A percentile compares a stretch with the other conserved stretches of the same genome.
phyloP scores from a whole-genome alignment of 2,888 invertebrate genomes.

The Diaperis boleti region DNA sequence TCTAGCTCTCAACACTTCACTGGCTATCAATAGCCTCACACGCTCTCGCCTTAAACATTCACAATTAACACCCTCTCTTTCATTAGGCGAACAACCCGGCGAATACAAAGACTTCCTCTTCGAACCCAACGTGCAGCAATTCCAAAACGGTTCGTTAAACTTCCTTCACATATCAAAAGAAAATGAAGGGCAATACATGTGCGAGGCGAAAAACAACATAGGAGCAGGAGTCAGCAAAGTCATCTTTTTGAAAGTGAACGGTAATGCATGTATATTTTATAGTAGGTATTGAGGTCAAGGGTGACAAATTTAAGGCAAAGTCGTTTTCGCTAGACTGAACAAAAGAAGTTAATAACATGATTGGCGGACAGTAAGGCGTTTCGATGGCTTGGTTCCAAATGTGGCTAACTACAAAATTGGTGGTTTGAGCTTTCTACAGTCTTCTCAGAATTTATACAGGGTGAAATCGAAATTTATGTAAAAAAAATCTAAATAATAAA shows the following conservation, averaged over 20 bases:
- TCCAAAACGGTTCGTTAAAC: slow-evolving; percentile 86
- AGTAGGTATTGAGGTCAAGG: too few species aligned
- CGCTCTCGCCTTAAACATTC: slow-evolving; percentile 1
- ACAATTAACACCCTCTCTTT: slow-evolving; percentile 9
- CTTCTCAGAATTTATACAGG: too few species aligned
- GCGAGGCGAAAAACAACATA: slow-evolving; percentile 93
- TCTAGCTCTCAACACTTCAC: neutral
- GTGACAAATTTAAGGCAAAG: too few species aligned
- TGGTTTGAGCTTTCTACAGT: too few species aligned
- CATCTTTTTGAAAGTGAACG: slow-evolving; percentile 89
- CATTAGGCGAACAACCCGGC: slow-evolving; percentile 74
- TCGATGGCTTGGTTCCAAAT: too few species aligned
- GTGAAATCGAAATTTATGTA: too few species aligned
- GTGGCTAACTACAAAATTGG: too few species aligned
- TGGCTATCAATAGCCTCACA: neutral
- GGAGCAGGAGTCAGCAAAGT: slow-evolving; percentile 94
- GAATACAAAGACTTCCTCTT: slow-evolving; percentile 88
- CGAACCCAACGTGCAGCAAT: slow-evolving; percentile 81
- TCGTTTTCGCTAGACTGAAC: too few species aligned
- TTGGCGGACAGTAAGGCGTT: too few species aligned
- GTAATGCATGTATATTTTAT: slow-evolving; percentile 67
- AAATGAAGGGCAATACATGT: slow-evolving; percentile 91
- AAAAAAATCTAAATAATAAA: too few species aligned
- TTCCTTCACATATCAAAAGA: slow-evolving; percentile 87
- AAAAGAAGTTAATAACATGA: too few species aligned